These are phyloP conservation scores for Brachycybe producta DNA, from an alignment of 2,888 invertebrate genomes.

Conservation along the genomic window DNA sequence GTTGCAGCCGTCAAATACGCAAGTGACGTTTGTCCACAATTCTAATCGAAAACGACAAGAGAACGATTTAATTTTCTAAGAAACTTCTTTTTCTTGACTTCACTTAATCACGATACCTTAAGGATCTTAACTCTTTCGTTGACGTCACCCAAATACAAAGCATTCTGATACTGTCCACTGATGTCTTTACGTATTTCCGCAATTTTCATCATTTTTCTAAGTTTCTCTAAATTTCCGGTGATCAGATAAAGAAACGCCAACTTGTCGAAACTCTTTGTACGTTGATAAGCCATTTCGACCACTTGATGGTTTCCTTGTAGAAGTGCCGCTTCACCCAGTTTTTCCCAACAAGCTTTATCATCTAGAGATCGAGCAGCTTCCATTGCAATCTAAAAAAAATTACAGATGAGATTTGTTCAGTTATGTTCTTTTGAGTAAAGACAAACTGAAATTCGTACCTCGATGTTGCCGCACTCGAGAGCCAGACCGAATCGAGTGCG, in stretches of 20 bases:
- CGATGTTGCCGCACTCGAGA: conserved; percentile 95
- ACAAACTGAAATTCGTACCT: too few relatives aligned
- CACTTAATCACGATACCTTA: conserved; percentile 34
- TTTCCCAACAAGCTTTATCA: conserved; percentile 90
- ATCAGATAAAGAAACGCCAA: conserved; percentile 93
- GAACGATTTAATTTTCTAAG: neutral
- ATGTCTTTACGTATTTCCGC: conserved; percentile 95
- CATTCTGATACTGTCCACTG: conserved; percentile 93
- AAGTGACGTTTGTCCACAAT: conserved; percentile 41
- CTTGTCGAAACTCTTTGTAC: conserved; percentile 98
- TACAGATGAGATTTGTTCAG: too few relatives aligned
- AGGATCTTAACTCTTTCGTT: conserved; percentile 74
- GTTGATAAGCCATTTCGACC: conserved; percentile 98
- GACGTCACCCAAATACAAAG: conserved; percentile 80
- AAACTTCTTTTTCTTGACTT: neutral
- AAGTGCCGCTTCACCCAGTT: conserved; percentile 82
- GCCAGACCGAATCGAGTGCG: conserved; percentile 92
- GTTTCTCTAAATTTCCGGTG: conserved; percentile 93
- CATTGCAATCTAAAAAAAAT: conserved; percentile 50
- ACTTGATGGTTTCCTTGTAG: conserved; percentile 88
- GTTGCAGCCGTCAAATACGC: conserved; percentile 92
- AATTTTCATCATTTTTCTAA: conserved; percentile 98
- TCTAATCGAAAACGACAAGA: conserved; percentile 30
- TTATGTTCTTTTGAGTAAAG: too few relatives aligned
- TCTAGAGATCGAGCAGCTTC: conserved; percentile 92